Conservation (phyloP, 2,888 invertebrate genomes). For the Byasa hedistus region DNA sequence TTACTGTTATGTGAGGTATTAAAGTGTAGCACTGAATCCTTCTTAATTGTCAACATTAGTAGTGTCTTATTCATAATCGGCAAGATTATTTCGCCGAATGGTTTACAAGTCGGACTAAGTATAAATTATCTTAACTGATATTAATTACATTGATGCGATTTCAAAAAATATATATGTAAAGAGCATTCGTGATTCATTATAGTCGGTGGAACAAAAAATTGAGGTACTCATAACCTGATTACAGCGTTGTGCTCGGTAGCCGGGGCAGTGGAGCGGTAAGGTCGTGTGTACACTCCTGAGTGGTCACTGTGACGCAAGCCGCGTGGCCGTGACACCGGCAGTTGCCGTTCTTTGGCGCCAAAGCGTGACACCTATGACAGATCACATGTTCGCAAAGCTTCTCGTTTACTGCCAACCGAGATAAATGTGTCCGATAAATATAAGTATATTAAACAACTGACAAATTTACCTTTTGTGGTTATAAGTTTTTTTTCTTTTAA, state of each 20-base stretch:
- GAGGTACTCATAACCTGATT: constrained; percentile 1
- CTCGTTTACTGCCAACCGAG: constrained; percentile 17
- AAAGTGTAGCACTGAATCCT: too few species aligned
- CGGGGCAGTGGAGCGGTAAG: constrained; percentile 48
- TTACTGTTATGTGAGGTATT: too few species aligned
- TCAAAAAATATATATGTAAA: not conserved
- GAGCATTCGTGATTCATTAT: not conserved
- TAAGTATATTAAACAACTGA: too few species aligned
- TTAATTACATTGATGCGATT: not conserved
- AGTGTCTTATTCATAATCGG: too few species aligned
- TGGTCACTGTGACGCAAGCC: constrained; percentile 58
- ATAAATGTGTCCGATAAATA: constrained; percentile 17
- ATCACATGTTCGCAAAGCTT: constrained; percentile 39
- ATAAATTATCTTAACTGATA: not conserved
- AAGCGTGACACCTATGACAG: constrained; percentile 53
- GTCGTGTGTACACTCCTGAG: constrained; percentile 42
- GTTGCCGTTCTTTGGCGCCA: constrained; percentile 45
- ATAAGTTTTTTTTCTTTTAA: too few species aligned
- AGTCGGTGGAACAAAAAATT: constrained; percentile 1
- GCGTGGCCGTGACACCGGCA: constrained; percentile 69
- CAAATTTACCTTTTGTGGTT: too few species aligned
- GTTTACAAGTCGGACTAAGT: too few species aligned
- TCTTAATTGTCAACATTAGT: too few species aligned
- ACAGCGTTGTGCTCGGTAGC: constrained; percentile 45
- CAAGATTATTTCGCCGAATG: too few species aligned